A percentile compares a stretch with the other conserved stretches of the same genome.
phyloP scores from a whole-genome alignment of 2,113 vertebrate genomes.

The Manacus vitellinus region DNA sequence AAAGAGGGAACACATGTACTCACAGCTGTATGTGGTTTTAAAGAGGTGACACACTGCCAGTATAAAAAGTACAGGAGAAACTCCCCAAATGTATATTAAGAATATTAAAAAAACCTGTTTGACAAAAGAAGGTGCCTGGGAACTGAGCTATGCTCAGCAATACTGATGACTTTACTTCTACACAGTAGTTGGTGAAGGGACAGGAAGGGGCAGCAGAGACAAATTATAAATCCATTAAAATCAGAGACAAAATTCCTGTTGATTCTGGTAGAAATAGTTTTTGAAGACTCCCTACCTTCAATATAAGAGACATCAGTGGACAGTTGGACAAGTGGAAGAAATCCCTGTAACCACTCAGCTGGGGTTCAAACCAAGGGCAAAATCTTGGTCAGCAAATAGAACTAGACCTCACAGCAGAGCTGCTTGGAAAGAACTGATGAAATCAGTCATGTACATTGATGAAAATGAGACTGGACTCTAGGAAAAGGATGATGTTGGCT shows the following conservation, averaged over 20 bases:
- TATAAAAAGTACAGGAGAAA: slow-evolving; percentile 5
- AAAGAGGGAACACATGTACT: neutral
- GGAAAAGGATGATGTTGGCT: neutral
- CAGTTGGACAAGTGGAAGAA: neutral
- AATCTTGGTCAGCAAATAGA: neutral
- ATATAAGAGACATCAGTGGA: neutral
- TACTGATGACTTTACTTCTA: neutral
- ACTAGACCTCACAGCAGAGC: neutral
- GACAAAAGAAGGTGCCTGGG: neutral
- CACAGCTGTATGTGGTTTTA: slow-evolving; percentile 24
- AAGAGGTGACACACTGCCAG: neutral
- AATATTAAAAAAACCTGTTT: slow-evolving; percentile 35
- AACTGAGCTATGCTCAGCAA: neutral
- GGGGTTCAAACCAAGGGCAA: neutral
- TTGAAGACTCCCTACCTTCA: neutral
- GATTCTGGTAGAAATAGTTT: neutral
- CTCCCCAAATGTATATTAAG: slow-evolving; percentile 26
- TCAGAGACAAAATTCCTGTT: neutral
- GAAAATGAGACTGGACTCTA: neutral
- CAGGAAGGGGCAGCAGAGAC: neutral
- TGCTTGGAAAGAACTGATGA: neutral
- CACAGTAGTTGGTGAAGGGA: neutral
- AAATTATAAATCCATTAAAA: neutral
- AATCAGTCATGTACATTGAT: neutral
- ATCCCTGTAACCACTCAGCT: neutral